These are phyloP conservation scores for Ictalurus furcatus DNA, from an alignment of 2,113 vertebrate species.

Conservation along the genomic window DNA sequence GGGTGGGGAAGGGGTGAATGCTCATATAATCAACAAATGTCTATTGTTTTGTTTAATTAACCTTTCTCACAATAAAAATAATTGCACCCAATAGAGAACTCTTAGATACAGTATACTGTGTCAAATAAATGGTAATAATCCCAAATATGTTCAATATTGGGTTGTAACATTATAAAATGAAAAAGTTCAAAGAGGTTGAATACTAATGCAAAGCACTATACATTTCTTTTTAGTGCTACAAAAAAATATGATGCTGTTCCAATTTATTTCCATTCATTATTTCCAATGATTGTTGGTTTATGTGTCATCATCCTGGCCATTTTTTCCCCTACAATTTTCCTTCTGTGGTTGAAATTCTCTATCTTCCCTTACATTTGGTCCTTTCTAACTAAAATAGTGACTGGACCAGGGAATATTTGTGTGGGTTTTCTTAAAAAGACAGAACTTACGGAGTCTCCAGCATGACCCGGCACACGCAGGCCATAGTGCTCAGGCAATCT, in stretches of 20 bases:
- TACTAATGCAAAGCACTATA: background rate
- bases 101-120: background rate
- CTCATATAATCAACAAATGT: background rate
- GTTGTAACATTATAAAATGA: background rate
- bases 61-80: background rate
- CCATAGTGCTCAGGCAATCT: conserved; percentile 95
- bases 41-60: background rate
- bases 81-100: background rate
- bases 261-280: background rate
- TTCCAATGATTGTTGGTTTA: background rate
- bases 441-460: conserved; percentile 90
- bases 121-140: background rate
- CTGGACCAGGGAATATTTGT: background rate
- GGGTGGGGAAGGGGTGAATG: background rate
- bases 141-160: background rate
- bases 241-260: background rate
- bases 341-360: background rate
- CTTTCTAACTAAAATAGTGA: background rate
- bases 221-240: background rate
- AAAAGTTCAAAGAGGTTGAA: background rate
- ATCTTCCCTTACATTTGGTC: background rate
- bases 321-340: background rate
- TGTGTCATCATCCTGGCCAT: background rate
- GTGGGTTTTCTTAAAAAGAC: background rate
- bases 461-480: conserved; percentile 92